These are phyloP conservation scores for Hyposmocoma kahamanoa DNA, from an alignment of 1,140 invertebrate genomes.

Conservation along the genomic window DNA sequence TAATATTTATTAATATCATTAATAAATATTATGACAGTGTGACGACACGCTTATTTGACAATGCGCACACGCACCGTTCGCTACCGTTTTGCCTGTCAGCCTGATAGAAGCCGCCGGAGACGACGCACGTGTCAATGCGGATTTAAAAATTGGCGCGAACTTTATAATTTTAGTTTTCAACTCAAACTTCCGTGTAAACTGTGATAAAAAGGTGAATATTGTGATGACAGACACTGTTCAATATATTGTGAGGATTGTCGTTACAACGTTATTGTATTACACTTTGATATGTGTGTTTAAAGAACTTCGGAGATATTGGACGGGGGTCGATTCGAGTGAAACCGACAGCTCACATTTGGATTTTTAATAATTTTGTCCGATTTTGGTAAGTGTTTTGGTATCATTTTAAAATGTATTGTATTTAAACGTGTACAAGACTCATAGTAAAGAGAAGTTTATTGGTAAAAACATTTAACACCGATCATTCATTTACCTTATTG, in stretches of 20 bases:
- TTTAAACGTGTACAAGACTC: too few relatives aligned
- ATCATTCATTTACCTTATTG: too few relatives aligned
- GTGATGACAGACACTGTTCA: constrained; percentile 50
- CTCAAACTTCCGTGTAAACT: too few relatives aligned
- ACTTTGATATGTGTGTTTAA: constrained; percentile 45
- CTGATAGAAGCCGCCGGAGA: constrained; percentile 22
- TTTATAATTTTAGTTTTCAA: constrained; percentile 19
- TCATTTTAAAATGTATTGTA: too few relatives aligned
- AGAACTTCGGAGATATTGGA: constrained; percentile 44
- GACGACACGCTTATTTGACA: too few relatives aligned
- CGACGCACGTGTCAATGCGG: constrained; percentile 18
- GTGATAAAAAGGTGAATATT: constrained; percentile 17
- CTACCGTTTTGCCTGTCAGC: constrained; percentile 39
- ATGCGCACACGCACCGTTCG: constrained; percentile 30
- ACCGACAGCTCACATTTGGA: constrained; percentile 28
- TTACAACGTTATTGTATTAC: constrained; percentile 47
- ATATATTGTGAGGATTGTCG: constrained; percentile 37
- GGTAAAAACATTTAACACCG: too few relatives aligned
- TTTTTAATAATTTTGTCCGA: constrained; percentile 14
- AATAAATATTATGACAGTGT: too few relatives aligned
- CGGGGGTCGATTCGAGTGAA: constrained; percentile 18
- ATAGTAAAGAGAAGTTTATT: too few relatives aligned
- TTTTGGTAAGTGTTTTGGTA: too few relatives aligned
- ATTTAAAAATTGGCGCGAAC: constrained; percentile 44
- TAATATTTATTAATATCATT: too few relatives aligned